Conservation (phyloP, 2,888 invertebrate genomes). For the Xiphydria camelus region DNA sequence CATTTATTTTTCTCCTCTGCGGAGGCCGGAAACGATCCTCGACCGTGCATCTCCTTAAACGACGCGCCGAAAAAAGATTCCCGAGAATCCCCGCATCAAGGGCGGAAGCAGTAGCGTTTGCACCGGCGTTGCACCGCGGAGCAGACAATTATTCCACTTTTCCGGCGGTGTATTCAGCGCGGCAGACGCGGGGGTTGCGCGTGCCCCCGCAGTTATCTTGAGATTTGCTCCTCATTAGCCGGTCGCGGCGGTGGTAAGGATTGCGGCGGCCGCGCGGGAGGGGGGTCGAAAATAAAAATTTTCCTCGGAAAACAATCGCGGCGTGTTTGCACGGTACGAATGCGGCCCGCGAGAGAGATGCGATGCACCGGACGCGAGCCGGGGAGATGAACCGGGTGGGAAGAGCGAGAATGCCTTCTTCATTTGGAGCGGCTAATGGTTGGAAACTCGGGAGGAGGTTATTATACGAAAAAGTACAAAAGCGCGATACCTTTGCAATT, state of each 20-base stretch:
- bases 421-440: slow-evolving; percentile 37
- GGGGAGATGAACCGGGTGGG: not conserved
- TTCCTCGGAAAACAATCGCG: slow-evolving; percentile 12
- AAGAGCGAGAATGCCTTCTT: slow-evolving; percentile 19
- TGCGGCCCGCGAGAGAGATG: too few relatives aligned
- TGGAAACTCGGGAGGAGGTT: slow-evolving; percentile 42
- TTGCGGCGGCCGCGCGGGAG: slow-evolving; percentile 4
- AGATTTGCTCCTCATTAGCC: slow-evolving; percentile 50
- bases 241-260: slow-evolving; percentile 13
- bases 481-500: slow-evolving; percentile 54
- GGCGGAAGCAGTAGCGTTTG: too few relatives aligned
- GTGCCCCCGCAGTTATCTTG: slow-evolving; percentile 44
- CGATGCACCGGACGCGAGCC: too few relatives aligned
- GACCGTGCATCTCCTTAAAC: too few relatives aligned
- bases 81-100: too few relatives aligned
- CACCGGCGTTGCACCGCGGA: slow-evolving; percentile 5
- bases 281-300: slow-evolving; percentile 15
- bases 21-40: too few relatives aligned
- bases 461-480: slow-evolving; percentile 51
- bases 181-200: slow-evolving; percentile 25
- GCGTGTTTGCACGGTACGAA: slow-evolving; percentile 21
- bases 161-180: slow-evolving; percentile 16
- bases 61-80: too few relatives aligned
- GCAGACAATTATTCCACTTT: slow-evolving; percentile 37
- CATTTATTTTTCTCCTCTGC: too few relatives aligned